These are phyloP conservation scores for Gobius niger DNA, from an alignment of 2,113 vertebrate species.

Conservation along the genomic window DNA sequence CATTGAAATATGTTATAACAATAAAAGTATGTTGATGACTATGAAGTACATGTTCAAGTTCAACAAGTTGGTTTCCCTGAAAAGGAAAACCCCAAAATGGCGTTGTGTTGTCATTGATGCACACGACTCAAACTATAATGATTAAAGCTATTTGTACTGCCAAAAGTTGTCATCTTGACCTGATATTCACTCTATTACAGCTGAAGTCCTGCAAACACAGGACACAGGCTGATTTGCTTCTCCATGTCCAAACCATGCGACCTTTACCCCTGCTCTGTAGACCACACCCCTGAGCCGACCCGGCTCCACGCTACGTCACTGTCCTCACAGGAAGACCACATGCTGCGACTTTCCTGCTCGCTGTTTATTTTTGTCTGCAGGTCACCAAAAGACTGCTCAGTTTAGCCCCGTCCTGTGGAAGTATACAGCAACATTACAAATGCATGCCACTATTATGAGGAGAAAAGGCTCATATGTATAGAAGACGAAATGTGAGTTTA, in stretches of 20 bases:
- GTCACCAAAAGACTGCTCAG: constrained; percentile 7
- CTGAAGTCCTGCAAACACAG: neutral
- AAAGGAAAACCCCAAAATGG: no score
- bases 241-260: neutral
- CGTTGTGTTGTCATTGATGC: no score
- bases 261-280: neutral
- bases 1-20: no score
- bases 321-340: neutral
- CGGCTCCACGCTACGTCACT: neutral
- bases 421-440: neutral
- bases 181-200: neutral
- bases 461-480: no score
- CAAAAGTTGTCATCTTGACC: no score
- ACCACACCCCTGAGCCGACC: neutral
- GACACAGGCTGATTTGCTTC: neutral
- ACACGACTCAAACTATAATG: no score
- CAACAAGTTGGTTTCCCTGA: no score
- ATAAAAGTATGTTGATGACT: no score
- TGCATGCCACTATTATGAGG: no score
- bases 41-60: no score
- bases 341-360: neutral
- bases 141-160: no score
- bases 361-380: constrained; percentile 1
- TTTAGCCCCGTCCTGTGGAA: neutral
- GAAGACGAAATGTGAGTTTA: neutral